Conservation (phyloP, 2,113 vertebrate species). For the Anarrhichthys ocellatus region DNA sequence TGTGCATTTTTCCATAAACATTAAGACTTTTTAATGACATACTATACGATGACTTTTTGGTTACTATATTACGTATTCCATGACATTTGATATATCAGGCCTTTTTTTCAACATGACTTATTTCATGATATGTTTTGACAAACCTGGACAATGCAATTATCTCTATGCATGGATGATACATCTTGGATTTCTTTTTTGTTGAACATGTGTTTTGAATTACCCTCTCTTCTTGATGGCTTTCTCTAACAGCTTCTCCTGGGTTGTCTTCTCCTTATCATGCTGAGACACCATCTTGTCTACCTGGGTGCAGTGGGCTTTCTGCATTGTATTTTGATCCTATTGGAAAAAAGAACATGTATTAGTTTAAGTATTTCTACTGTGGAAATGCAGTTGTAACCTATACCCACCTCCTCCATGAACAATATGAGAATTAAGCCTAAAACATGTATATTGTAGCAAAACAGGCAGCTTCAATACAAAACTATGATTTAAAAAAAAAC, state of each 20-base stretch:
- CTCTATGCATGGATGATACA: neutral
- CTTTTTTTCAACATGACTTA: too few species aligned
- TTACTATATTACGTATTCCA: too few species aligned
- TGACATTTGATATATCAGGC: too few species aligned
- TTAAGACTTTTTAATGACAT: too few species aligned
- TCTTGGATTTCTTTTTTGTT: neutral
- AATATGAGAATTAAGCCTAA: neutral
- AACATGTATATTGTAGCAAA: neutral
- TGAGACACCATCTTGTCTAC: constrained; percentile 96
- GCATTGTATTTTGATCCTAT: constrained; percentile 95
- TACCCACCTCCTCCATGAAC: neutral
- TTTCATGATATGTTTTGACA: too few species aligned
- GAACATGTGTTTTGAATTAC: constrained; percentile 75
- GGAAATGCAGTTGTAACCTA: neutral
- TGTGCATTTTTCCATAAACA: too few species aligned
- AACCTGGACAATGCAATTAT: neutral
- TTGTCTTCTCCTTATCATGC: constrained; percentile 94
- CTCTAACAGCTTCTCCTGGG: constrained; percentile 93
- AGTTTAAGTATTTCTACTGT: neutral
- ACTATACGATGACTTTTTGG: too few species aligned
- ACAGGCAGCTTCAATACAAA: neutral
- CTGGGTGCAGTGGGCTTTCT: constrained; percentile 95
- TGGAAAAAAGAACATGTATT: neutral
- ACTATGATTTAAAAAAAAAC: neutral
- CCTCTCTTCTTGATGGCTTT: constrained; percentile 98